Conservation (phyloP, 2,797 vertebrate genomes). For the Sorex maritimensis region DNA sequence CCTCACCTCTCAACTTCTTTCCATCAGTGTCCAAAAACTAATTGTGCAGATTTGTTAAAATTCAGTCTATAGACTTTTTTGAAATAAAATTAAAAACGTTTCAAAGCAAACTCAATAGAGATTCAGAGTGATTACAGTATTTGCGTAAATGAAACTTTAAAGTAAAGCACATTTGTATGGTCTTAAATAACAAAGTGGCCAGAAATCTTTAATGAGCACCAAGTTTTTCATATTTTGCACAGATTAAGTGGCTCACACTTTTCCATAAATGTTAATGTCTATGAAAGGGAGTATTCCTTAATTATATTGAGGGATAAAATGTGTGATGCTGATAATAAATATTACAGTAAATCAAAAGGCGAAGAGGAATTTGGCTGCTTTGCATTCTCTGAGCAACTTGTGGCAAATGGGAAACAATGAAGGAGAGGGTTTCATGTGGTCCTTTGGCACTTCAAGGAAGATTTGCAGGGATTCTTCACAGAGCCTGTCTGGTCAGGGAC, state of each 20-base stretch:
- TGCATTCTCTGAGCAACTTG: constrained; percentile 30
- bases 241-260: constrained; percentile 71
- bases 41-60: constrained; percentile 75
- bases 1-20: not conserved
- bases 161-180: constrained; percentile 76
- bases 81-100: constrained; percentile 82
- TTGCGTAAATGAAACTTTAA: constrained; percentile 83
- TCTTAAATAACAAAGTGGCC: constrained; percentile 76
- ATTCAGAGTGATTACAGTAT: constrained; percentile 77
- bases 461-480: constrained; percentile 47
- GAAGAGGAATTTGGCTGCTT: constrained; percentile 26
- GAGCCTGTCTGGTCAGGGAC: constrained; percentile 23
- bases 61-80: constrained; percentile 74
- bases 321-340: constrained; percentile 59
- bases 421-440: constrained; percentile 57
- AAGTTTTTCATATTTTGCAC: constrained; percentile 75
- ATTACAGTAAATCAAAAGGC: constrained; percentile 55
- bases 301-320: constrained; percentile 70
- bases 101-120: constrained; percentile 78
- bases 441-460: constrained; percentile 60
- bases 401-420: constrained; percentile 34
- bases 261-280: constrained; percentile 76
- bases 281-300: constrained; percentile 59
- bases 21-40: constrained; percentile 61
- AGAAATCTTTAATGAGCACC: constrained; percentile 70